These are phyloP conservation scores for Chloroclystis v-ata DNA, from an alignment of 2,888 invertebrate species.

Conservation along the genomic window DNA sequence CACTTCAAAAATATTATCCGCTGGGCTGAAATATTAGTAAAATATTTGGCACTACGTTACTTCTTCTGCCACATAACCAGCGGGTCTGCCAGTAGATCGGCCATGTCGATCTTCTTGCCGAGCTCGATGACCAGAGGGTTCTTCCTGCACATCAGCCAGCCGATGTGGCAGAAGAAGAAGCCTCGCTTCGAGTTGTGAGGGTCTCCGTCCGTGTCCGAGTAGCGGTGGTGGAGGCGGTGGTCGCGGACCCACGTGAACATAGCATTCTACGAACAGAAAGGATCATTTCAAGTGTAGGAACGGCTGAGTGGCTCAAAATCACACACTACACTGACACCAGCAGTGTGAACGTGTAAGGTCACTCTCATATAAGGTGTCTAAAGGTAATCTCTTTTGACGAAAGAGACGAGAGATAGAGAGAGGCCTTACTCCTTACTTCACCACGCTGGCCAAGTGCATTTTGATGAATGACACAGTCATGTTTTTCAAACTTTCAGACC, in stretches of 20 bases:
- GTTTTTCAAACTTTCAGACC: too few relatives aligned
- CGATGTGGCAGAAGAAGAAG: conserved; percentile 92
- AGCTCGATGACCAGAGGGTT: conserved; percentile 86
- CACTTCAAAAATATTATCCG: not conserved
- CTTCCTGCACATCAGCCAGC: conserved; percentile 89
- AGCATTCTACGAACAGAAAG: conserved; percentile 77
- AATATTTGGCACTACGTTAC: not conserved
- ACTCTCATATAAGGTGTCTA: too few relatives aligned
- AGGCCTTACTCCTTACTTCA: too few relatives aligned
- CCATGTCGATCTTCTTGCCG: conserved; percentile 83
- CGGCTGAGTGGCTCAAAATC: not conserved
- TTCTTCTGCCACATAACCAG: conserved; percentile 85
- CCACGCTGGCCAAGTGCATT: too few relatives aligned
- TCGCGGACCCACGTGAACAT: conserved; percentile 87
- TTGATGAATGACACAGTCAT: too few relatives aligned
- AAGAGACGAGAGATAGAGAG: too few relatives aligned
- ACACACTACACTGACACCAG: too few relatives aligned
- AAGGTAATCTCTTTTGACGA: not conserved
- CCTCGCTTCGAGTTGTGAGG: conserved; percentile 89
- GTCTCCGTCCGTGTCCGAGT: conserved; percentile 82
- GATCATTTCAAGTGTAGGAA: not conserved
- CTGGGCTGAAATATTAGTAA: not conserved
- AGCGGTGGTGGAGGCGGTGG: conserved; percentile 89
- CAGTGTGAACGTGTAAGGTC: too few relatives aligned
- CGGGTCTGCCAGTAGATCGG: conserved; percentile 85